phyloP scores from a whole-genome alignment of 2,888 invertebrate species.

The Clunio marinus region DNA sequence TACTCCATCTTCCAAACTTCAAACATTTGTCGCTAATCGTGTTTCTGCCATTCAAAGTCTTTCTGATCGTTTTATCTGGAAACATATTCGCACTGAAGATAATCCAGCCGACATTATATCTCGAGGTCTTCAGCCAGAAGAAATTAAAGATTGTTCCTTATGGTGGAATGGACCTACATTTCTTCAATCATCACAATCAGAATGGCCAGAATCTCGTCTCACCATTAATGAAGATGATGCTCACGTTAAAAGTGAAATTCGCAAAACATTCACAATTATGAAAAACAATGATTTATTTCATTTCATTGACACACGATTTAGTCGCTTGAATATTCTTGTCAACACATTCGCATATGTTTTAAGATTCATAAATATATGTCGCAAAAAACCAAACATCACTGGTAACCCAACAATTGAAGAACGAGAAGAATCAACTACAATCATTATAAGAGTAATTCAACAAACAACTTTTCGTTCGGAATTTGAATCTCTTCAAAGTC shows the following conservation, averaged over 20 bases:
- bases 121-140: conserved; percentile 41
- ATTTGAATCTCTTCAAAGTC: neutral
- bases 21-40: conserved; percentile 42
- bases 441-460: neutral
- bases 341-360: neutral
- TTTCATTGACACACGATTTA: neutral
- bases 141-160: conserved; percentile 38
- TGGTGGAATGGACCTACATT: conserved; percentile 43
- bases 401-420: neutral
- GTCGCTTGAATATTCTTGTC: neutral
- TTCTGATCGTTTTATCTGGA: conserved; percentile 40
- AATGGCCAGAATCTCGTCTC: conserved; percentile 31
- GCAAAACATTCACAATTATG: neutral
- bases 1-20: conserved; percentile 30
- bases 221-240: conserved; percentile 5
- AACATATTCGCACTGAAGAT: conserved; percentile 41
- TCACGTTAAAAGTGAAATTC: neutral
- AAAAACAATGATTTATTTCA: neutral
- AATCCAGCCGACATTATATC: conserved; percentile 43
- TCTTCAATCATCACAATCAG: conserved; percentile 28
- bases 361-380: neutral
- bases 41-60: conserved; percentile 41
- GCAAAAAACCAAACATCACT: neutral
- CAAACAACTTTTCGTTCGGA: neutral
- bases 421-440: neutral